Percentiles rank a stretch among this genome's conserved stretches.
These are phyloP conservation scores for Microtus richardsoni DNA, from an alignment of 2,113 vertebrate species.

Conservation along the genomic window DNA sequence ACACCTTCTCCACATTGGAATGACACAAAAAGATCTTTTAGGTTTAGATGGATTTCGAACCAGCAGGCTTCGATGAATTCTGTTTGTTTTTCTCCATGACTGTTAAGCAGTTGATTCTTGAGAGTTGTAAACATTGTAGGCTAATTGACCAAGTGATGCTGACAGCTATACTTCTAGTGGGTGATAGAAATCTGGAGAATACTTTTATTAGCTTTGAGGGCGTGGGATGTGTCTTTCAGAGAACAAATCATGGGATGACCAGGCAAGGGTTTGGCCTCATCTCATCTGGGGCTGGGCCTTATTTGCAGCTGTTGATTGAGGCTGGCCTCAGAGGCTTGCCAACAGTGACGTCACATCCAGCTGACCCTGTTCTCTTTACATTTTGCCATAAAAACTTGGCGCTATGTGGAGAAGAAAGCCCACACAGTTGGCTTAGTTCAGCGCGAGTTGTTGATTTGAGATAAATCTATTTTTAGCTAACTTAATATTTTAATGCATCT, in stretches of 20 bases:
- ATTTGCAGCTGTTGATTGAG: not conserved
- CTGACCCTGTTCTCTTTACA: not conserved
- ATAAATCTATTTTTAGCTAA: constrained; percentile 13
- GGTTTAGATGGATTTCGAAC: constrained; percentile 12
- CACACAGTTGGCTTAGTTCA: not conserved
- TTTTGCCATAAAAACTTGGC: constrained; percentile 28
- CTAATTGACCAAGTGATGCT: not conserved
- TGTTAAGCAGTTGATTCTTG: not conserved
- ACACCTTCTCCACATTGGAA: not conserved
- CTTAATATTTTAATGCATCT: not conserved
- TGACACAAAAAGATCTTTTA: not conserved
- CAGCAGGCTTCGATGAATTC: not conserved
- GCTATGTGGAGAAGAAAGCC: not conserved
- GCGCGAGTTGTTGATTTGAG: not conserved
- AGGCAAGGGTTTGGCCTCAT: no score
- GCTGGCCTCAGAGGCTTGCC: not conserved
- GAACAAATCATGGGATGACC: not conserved
- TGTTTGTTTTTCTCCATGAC: not conserved
- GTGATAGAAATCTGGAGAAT: not conserved
- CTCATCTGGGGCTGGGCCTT: not conserved
- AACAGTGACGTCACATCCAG: not conserved
- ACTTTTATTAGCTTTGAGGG: not conserved
- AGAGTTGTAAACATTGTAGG: not conserved
- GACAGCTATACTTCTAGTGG: not conserved
- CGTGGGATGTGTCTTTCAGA: not conserved